phyloP scores from a whole-genome alignment of 2,888 invertebrate species.

The Brachylomia viminalis region DNA sequence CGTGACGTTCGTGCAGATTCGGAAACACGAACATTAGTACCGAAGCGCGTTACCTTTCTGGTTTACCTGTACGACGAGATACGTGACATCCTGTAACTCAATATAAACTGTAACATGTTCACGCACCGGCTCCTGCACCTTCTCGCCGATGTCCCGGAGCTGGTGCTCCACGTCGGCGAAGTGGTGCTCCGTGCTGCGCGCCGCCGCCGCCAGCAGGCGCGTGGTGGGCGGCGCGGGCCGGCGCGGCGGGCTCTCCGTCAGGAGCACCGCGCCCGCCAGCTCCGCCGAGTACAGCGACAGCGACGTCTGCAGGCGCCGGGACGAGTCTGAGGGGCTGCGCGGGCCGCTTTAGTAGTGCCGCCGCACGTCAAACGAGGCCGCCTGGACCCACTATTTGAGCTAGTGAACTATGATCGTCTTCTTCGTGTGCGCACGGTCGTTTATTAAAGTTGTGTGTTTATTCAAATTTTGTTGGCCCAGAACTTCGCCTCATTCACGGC shows the following conservation, averaged over 20 bases:
- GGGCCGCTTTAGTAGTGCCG: background rate
- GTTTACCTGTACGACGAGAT: background rate
- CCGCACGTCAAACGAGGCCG: background rate
- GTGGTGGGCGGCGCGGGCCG: slow-evolving; percentile 68
- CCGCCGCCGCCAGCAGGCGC: slow-evolving; percentile 90
- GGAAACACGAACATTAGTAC: no score
- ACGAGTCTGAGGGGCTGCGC: slow-evolving; percentile 84
- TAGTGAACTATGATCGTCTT: background rate
- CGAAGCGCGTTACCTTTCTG: background rate
- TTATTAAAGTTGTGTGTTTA: background rate
- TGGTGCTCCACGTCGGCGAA: slow-evolving; percentile 94
- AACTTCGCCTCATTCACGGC: background rate
- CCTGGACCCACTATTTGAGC: no score
- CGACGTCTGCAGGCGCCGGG: slow-evolving; percentile 97
- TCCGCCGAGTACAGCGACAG: slow-evolving; percentile 98
- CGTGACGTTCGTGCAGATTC: background rate
- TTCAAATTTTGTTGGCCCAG: background rate
- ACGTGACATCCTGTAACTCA: no score
- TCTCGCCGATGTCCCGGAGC: slow-evolving; percentile 92
- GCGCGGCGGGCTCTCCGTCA: slow-evolving; percentile 91
- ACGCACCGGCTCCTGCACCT: slow-evolving; percentile 88
- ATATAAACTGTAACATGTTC: no score
- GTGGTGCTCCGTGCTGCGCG: slow-evolving; percentile 96
- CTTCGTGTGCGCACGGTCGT: background rate
- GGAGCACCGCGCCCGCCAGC: slow-evolving; percentile 96